A percentile compares a stretch with the other conserved stretches of the same genome.
Evolutionary conservation across 1,140 invertebrate genomes (phyloP).

Genomic region (Psilanteris sp.): DNA sequence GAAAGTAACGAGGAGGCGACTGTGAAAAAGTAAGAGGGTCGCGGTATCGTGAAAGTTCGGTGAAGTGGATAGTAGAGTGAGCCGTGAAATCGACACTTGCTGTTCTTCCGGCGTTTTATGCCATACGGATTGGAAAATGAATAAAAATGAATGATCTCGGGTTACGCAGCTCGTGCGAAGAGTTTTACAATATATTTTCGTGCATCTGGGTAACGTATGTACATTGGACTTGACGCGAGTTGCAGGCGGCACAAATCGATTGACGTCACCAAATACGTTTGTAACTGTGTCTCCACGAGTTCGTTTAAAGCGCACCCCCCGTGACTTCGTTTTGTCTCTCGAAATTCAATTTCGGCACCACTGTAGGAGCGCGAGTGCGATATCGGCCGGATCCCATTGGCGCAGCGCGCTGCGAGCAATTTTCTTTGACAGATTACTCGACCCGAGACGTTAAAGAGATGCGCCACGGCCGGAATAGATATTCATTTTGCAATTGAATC

Average conservation of each 20-base stretch:
- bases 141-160: conserved; percentile 37
- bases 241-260: conserved; percentile 16
- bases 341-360: conserved; percentile 23
- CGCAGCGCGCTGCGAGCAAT: conserved; percentile 12
- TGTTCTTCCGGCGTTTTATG: conserved; percentile 11
- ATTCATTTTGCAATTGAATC: conserved; percentile 34
- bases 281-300: conserved; percentile 8
- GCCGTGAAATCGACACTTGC: conserved; percentile 38
- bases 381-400: conserved; percentile 8
- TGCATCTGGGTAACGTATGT: conserved; percentile 2
- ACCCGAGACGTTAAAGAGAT: conserved; percentile 23
- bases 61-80: conserved; percentile 14
- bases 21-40: conserved; percentile 19
- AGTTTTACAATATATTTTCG: background rate
- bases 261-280: conserved; percentile 21
- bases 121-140: conserved; percentile 38
- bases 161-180: conserved; percentile 4
- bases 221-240: conserved; percentile 3
- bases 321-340: conserved; percentile 26
- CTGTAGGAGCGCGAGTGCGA: background rate
- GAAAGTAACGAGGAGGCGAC: conserved; percentile 2
- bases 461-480: conserved; percentile 5
- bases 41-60: conserved; percentile 13
- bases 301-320: conserved; percentile 10
- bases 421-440: conserved; percentile 43